Percentiles rank a stretch among this genome's conserved stretches.
Evolutionary conservation across 2,797 vertebrate species (phyloP).

Genomic region (Eidolon dupreanum): DNA sequence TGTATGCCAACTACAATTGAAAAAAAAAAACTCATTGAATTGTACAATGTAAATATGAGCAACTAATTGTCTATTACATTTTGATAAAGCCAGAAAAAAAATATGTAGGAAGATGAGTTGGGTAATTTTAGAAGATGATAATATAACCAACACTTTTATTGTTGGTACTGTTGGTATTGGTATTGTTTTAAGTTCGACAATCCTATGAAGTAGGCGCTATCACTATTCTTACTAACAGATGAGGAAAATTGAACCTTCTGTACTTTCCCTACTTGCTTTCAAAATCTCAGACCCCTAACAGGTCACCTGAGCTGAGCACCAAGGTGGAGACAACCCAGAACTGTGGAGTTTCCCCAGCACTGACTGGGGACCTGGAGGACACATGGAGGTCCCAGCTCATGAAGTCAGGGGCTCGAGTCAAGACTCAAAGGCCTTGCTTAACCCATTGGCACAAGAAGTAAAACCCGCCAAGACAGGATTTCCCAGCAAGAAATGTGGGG

Average conservation of each 20-base stretch:
- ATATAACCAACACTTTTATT: background rate
- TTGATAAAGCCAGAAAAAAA: background rate
- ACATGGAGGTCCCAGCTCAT: background rate
- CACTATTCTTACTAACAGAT: background rate
- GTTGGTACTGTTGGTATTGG: no score
- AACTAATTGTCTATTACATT: no score
- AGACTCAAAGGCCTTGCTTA: background rate
- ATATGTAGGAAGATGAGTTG: background rate
- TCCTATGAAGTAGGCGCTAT: no score
- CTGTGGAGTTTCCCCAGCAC: background rate
- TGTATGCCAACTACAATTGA: no score
- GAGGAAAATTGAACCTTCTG: background rate
- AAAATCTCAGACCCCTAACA: background rate
- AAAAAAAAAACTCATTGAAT: no score
- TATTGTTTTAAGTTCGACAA: background rate
- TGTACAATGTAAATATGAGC: no score
- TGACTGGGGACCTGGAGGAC: background rate
- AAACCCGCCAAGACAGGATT: background rate
- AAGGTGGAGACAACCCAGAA: background rate
- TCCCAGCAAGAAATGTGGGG: background rate
- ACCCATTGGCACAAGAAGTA: background rate
- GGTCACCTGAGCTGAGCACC: background rate
- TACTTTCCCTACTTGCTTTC: background rate
- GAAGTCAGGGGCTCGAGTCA: background rate
- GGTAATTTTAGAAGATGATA: background rate